These are phyloP conservation scores for Corvus moneduloides DNA, from an alignment of 2,113 vertebrate species.

Conservation along the genomic window DNA sequence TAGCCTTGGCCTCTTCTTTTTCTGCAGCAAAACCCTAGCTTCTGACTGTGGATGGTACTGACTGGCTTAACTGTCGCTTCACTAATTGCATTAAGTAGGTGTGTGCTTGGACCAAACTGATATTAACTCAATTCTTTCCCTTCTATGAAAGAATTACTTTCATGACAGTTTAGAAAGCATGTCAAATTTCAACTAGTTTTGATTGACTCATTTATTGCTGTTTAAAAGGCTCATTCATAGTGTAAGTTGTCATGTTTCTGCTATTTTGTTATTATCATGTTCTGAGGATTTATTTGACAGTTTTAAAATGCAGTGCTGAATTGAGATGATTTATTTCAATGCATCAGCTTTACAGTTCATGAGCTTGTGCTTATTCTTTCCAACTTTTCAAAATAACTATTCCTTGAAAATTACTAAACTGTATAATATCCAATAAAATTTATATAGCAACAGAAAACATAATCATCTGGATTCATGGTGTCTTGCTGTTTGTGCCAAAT, in stretches of 20 bases:
- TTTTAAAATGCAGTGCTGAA: constrained; percentile 56
- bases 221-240: constrained; percentile 10
- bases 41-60: background rate
- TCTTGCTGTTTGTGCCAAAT: background rate
- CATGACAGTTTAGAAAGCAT: background rate
- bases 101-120: background rate
- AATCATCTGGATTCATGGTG: background rate
- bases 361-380: constrained; percentile 54
- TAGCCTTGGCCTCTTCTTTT: background rate
- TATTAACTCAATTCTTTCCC: background rate
- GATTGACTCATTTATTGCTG: background rate
- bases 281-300: constrained; percentile 53
- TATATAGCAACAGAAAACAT: background rate
- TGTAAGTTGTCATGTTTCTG: constrained; percentile 27
- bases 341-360: constrained; percentile 41
- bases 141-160: background rate
- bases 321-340: constrained; percentile 66
- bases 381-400: constrained; percentile 47
- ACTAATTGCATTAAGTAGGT: background rate
- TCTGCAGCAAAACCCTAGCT: background rate
- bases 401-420: constrained; percentile 49
- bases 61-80: background rate
- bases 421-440: constrained; percentile 39
- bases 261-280: constrained; percentile 1
- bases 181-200: background rate